Base-by-base conservation (phyloP, 2,888 invertebrate species). In the Falcaria lacertinaria region DNA sequence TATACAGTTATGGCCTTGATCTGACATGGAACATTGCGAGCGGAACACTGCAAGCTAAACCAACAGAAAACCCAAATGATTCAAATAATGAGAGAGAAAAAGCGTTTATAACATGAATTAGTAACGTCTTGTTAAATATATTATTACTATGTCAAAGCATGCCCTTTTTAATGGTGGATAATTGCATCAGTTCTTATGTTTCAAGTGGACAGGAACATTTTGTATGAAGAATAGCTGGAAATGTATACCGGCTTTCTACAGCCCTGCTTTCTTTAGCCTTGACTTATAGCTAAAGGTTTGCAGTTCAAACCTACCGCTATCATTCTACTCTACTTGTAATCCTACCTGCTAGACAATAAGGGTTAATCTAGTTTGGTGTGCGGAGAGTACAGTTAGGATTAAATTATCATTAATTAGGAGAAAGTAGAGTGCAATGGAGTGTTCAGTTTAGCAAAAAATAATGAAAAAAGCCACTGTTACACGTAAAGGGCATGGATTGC, bases 401-500 rank as follows among this genome's bases (percentile, higher is more conserved):
- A 8, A 37, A 52, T 63, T 48, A 61, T 59, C 61, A 60, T 53
- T 74, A 73, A 74, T 72, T 70, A 79, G 76, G 81, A 70, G 84
- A 86, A 86, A 86, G 85, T 75, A 58, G 63, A 60, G 52, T 51
- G 57, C 61, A 55, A 58, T 65, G 57, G 56, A 67, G 66, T 69
- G 68, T 63, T 64, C 49, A 64, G 58, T 45, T 42, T 48, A 43
- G 64, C 59, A 75, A 75, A 75, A 71, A 77, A 72, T 42, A 55
- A 46, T 50, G 57, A 62, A 64, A 62, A 62, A 64, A 57, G 49
- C 13, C 52, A 60, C 60, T 54, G 65, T 56, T 57, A 59, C 74
- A 80, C 78, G 82, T 71, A 80, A 82, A 82, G 80, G 83, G 72
- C 78, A 80, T 41, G 44, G 34, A 40, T 7, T 43, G 37, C 40